Percentiles rank a stretch among this genome's conserved stretches.
Conservation (phyloP, 2,797 vertebrate genomes). For the Crypturellus tataupa region DNA sequence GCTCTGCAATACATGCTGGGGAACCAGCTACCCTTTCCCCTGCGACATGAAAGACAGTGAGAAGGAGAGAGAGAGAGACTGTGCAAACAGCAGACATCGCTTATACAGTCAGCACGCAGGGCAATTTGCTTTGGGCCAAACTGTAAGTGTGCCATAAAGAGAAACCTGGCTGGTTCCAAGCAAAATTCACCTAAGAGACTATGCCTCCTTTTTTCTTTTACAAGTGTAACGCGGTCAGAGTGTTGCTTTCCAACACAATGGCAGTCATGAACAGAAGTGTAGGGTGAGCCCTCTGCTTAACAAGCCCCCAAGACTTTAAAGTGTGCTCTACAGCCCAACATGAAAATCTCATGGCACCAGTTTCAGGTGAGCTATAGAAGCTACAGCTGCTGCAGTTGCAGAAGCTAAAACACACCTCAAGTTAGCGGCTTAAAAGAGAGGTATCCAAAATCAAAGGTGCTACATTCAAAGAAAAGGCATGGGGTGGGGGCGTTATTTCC, state of each 20-base stretch:
- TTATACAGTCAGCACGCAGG: slow-evolving; percentile 9
- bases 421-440: not conserved
- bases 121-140: not conserved
- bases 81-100: not conserved
- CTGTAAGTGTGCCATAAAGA: not conserved
- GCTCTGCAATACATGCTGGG: slow-evolving; percentile 21
- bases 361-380: not conserved
- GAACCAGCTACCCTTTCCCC: not conserved
- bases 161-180: slow-evolving; percentile 33
- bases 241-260: not conserved
- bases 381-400: not conserved
- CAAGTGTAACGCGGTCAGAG: not conserved
- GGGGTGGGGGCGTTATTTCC: not conserved
- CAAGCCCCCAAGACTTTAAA: not conserved
- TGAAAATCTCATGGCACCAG: not conserved
- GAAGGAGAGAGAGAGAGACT: not conserved
- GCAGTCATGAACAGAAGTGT: not conserved
- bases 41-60: not conserved
- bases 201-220: not conserved
- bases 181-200: not conserved
- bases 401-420: not conserved
- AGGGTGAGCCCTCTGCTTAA: not conserved
- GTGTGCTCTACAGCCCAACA: not conserved
- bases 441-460: not conserved
- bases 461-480: not conserved